Percentiles rank a stretch among this genome's conserved stretches.
Conservation (phyloP, 2,797 vertebrate species). For the Pseudomugil tenellus region DNA sequence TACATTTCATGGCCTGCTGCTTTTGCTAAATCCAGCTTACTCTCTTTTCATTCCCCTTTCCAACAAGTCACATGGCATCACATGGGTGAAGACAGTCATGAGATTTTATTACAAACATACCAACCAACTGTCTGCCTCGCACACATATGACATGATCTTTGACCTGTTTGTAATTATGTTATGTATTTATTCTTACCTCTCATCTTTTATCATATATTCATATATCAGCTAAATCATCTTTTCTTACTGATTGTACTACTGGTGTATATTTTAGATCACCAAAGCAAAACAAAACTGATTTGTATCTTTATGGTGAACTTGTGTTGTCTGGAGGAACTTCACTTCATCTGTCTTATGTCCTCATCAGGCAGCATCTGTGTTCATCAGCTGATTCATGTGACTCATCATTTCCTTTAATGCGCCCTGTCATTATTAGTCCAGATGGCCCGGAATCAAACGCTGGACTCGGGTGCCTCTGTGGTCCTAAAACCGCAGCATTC, state of each 20-base stretch:
- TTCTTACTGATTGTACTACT: too few species aligned
- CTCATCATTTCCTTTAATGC: conserved; percentile 49
- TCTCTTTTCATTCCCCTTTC: conserved; percentile 31
- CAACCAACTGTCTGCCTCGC: conserved; percentile 15
- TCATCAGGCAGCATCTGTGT: conserved; percentile 25
- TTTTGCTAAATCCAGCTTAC: conserved; percentile 12
- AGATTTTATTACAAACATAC: conserved; percentile 50
- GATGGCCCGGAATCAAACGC: conserved; percentile 44
- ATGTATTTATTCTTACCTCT: conserved; percentile 13
- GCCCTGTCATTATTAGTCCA: conserved; percentile 37
- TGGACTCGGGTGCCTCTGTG: conserved; percentile 36
- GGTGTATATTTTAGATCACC: too few species aligned
- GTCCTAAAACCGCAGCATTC: conserved; percentile 79
- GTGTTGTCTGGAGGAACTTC: background rate
- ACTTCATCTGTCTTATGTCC: conserved; percentile 7
- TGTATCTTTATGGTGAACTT: background rate
- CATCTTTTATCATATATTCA: background rate
- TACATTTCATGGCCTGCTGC: conserved; percentile 39
- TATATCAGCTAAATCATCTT: too few species aligned
- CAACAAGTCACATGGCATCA: conserved; percentile 67
- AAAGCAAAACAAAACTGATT: background rate
- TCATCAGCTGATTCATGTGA: conserved; percentile 42
- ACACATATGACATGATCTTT: conserved; percentile 25
- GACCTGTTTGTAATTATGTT: conserved; percentile 7
- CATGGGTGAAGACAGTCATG: conserved; percentile 69